These are phyloP conservation scores for Papilio xuthus DNA, from an alignment of 1,140 invertebrate species.

Conservation along the genomic window DNA sequence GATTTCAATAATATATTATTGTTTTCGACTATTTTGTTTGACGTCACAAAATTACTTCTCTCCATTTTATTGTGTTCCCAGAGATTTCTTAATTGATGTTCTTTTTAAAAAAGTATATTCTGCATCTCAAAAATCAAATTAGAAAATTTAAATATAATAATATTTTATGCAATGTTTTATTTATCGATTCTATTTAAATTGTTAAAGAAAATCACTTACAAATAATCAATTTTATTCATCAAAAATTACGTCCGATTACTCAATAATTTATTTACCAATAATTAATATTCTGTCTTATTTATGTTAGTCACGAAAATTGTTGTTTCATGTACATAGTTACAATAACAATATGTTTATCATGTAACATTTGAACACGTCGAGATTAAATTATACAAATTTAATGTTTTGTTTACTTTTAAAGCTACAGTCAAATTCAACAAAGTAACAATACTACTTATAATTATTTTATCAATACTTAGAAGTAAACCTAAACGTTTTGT, in stretches of 20 bases:
- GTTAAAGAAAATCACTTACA: neutral
- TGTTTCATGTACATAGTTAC: neutral
- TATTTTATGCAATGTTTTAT: neutral
- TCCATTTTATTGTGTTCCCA: too few species aligned
- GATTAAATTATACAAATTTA: neutral
- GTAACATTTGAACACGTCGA: neutral
- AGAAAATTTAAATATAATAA: neutral
- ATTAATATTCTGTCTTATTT: neutral
- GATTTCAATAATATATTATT: conserved; percentile 12
- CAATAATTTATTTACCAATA: neutral
- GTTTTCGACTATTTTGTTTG: neutral
- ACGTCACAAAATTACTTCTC: neutral
- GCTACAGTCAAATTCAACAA: neutral
- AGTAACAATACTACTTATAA: neutral
- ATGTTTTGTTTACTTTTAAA: neutral
- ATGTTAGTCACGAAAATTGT: neutral
- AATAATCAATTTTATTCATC: neutral
- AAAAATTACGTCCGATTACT: neutral
- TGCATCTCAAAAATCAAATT: neutral
- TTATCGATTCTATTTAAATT: neutral
- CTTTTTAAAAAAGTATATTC: neutral
- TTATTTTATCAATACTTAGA: conserved; percentile 4
- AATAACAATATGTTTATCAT: neutral
- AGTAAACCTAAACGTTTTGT: neutral
- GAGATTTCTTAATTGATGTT: neutral